A percentile compares a stretch with the other conserved stretches of the same genome.
phyloP scores from a whole-genome alignment of 2,797 vertebrate species.

The Myioborus miniatus region DNA sequence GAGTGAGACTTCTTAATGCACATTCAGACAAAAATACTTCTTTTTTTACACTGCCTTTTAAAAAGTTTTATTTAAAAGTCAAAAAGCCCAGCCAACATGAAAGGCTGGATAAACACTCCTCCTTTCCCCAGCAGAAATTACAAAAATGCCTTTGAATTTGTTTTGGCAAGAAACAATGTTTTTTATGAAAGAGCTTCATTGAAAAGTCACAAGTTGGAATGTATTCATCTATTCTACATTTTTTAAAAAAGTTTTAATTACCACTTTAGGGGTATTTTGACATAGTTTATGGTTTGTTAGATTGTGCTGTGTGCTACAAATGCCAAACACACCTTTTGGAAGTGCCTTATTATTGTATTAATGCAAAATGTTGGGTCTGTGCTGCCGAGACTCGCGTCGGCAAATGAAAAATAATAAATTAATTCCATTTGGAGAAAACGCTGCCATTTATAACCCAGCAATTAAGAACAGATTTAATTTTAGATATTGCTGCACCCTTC shows the following conservation, averaged over 20 bases:
- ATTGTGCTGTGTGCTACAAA: neutral
- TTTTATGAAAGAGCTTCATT: slow-evolving; percentile 68
- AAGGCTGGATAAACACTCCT: slow-evolving; percentile 53
- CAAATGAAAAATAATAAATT: slow-evolving; percentile 44
- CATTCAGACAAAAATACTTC: neutral
- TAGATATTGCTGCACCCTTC: slow-evolving; percentile 13
- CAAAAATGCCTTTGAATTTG: slow-evolving; percentile 66
- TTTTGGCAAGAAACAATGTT: slow-evolving; percentile 65
- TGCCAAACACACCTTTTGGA: slow-evolving; percentile 43
- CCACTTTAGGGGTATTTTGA: slow-evolving; percentile 50
- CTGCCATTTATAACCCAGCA: slow-evolving; percentile 45
- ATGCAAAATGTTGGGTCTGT: neutral
- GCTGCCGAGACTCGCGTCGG: neutral
- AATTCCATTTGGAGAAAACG: slow-evolving; percentile 17
- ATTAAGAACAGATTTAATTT: slow-evolving; percentile 60
- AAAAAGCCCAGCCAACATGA: slow-evolving; percentile 31
- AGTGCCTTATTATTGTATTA: neutral
- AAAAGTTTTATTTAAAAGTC: neutral
- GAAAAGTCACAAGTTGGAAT: slow-evolving; percentile 58
- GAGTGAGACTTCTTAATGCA: neutral
- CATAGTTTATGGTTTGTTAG: slow-evolving; percentile 23
- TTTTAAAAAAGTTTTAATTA: slow-evolving; percentile 37
- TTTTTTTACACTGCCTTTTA: neutral
- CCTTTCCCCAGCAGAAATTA: slow-evolving; percentile 49
- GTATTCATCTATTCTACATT: slow-evolving; percentile 12